These are phyloP conservation scores for Protaetia brevitarsis DNA, from an alignment of 1,140 invertebrate species.

Conservation along the genomic window DNA sequence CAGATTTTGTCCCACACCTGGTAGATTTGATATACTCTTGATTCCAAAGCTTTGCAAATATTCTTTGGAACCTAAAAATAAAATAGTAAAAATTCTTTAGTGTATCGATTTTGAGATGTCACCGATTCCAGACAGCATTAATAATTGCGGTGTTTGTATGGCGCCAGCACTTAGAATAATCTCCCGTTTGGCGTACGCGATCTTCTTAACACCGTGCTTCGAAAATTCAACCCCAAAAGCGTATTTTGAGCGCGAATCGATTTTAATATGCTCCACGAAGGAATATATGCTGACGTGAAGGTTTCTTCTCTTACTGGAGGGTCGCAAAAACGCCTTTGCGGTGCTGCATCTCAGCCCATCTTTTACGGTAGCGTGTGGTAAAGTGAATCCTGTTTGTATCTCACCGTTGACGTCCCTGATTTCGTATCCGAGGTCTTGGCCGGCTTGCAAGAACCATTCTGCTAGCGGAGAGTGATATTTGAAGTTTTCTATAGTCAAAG, in stretches of 20 bases:
- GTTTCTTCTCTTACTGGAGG: constrained; percentile 66
- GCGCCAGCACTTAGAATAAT: constrained; percentile 71
- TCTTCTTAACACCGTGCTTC: constrained; percentile 50
- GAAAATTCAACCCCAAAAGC: constrained; percentile 64
- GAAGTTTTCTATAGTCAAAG: constrained; percentile 64
- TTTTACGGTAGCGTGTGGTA: constrained; percentile 72
- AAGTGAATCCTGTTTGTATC: constrained; percentile 68
- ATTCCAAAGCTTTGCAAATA: constrained; percentile 65
- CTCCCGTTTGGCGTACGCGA: constrained; percentile 59
- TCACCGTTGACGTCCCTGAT: constrained; percentile 72
- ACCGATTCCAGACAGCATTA: constrained; percentile 72
- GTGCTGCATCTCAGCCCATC: constrained; percentile 80
- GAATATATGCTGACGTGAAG: constrained; percentile 68
- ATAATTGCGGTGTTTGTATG: constrained; percentile 70
- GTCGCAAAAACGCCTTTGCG: constrained; percentile 75
- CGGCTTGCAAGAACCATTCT: constrained; percentile 65
- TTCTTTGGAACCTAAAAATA: constrained; percentile 56
- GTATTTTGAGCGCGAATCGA: constrained; percentile 54
- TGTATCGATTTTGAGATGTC: not conserved
- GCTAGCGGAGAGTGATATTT: constrained; percentile 60
- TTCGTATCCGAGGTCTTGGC: constrained; percentile 66
- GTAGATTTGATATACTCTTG: constrained; percentile 52
- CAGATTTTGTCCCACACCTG: constrained; percentile 78
- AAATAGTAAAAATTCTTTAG: constrained; percentile 36
- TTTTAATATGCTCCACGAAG: constrained; percentile 61